phyloP scores from a whole-genome alignment of 2,888 invertebrate genomes.

The Caenorhabditis afra region DNA sequence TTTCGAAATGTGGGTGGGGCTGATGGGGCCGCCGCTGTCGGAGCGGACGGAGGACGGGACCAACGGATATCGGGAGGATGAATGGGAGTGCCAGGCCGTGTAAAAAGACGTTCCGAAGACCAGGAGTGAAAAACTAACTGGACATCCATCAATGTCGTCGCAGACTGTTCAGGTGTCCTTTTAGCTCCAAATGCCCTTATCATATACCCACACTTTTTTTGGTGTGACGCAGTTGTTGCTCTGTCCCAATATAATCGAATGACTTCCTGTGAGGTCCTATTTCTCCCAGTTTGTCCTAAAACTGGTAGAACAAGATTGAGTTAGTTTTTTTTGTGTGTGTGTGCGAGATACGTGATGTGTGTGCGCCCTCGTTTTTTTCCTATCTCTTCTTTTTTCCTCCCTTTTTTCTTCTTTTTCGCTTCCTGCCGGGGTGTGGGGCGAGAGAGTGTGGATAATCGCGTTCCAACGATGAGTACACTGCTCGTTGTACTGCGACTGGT shows the following conservation, averaged over 20 bases:
- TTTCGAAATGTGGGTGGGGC: constrained; percentile 51
- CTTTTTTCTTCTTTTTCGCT: constrained; percentile 21
- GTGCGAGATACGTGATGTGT: constrained; percentile 49
- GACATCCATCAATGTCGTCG: constrained; percentile 32
- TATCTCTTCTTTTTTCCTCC: constrained; percentile 44
- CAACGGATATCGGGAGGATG: not conserved
- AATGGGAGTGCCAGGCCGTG: not conserved
- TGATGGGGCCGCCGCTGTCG: constrained; percentile 28
- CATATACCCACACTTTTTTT: constrained; percentile 27
- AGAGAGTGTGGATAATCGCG: constrained; percentile 58
- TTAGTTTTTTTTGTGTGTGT: constrained; percentile 50
- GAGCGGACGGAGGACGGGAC: constrained; percentile 1
- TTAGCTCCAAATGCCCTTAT: constrained; percentile 44
- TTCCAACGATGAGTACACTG: constrained; percentile 59
- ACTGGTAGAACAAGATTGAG: constrained; percentile 54
- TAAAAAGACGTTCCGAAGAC: not conserved
- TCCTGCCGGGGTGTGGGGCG: constrained; percentile 41
- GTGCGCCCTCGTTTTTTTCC: constrained; percentile 48
- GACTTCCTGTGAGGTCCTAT: constrained; percentile 42
- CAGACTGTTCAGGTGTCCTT: constrained; percentile 31
- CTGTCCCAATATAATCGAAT: no score
- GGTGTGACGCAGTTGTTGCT: no score
- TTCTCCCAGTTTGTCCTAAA: constrained; percentile 35
- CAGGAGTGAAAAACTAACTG: constrained; percentile 33
- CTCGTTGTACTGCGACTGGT: constrained; percentile 57